These are phyloP conservation scores for Sphaeridia pumilis DNA, from an alignment of 2,888 invertebrate genomes.

Conservation along the genomic window DNA sequence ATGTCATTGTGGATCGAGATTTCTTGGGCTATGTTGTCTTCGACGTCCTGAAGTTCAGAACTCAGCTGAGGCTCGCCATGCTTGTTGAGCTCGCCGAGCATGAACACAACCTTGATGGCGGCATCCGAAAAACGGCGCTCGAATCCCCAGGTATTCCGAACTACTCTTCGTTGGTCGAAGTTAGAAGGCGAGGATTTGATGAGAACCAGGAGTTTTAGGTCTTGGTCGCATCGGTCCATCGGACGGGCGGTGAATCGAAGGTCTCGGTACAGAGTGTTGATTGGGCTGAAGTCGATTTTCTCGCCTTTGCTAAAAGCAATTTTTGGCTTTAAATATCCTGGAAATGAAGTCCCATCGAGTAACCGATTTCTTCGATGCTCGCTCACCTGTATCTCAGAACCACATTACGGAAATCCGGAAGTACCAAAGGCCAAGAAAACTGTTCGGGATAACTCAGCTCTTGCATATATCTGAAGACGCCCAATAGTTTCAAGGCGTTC, in stretches of 20 bases:
- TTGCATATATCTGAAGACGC: constrained; percentile 58
- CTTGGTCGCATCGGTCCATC: constrained; percentile 42
- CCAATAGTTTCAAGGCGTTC: constrained; percentile 49
- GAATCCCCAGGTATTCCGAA: constrained; percentile 73
- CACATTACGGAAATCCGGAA: constrained; percentile 50
- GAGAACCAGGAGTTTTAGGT: constrained; percentile 57
- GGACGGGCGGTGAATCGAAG: constrained; percentile 40
- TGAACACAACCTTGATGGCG: constrained; percentile 60
- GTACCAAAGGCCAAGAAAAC: constrained; percentile 67
- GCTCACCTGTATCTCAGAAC: constrained; percentile 39
- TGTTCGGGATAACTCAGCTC: constrained; percentile 55
- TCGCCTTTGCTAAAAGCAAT: constrained; percentile 36
- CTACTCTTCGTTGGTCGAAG: constrained; percentile 56
- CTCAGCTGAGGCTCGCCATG: constrained; percentile 5
- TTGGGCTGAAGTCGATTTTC: constrained; percentile 34
- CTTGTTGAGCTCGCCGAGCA: constrained; percentile 50
- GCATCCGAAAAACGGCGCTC: constrained; percentile 66
- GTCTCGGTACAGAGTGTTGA: constrained; percentile 21
- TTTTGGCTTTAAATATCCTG: no score
- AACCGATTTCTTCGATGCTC: no score
- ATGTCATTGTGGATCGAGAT: constrained; percentile 59
- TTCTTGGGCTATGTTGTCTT: constrained; percentile 50
- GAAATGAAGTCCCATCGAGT: no score
- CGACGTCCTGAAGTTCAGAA: constrained; percentile 2
- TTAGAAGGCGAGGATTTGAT: constrained; percentile 68